phyloP scores from a whole-genome alignment of 1,140 invertebrate genomes.

The Bombus impatiens region DNA sequence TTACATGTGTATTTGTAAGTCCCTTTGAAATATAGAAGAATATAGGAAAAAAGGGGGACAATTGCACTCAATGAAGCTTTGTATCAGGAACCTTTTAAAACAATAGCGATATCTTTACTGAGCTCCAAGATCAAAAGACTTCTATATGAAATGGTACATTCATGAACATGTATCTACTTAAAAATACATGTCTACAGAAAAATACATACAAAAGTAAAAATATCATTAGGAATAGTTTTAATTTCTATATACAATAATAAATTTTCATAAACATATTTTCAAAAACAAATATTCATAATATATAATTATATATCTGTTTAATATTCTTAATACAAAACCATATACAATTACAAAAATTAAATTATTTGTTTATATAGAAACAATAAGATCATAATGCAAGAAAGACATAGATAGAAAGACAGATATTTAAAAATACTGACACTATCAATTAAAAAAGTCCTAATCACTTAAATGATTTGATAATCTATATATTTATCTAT shows the following conservation, averaged over 20 bases:
- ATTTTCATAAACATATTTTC: neutral
- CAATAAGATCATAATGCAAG: neutral
- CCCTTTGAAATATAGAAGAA: neutral
- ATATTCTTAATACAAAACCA: neutral
- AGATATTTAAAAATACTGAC: neutral
- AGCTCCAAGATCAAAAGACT: constrained; percentile 8
- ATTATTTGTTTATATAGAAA: neutral
- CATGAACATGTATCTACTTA: neutral
- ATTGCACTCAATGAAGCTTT: constrained; percentile 31
- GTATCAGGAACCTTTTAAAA: constrained; percentile 15
- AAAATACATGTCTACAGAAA: neutral
- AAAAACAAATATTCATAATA: neutral
- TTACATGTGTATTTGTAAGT: neutral
- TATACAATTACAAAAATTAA: neutral
- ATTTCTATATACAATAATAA: neutral
- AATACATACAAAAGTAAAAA: neutral
- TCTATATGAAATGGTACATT: neutral
- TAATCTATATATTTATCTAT: constrained; percentile 16
- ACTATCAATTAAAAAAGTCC: neutral
- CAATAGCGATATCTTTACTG: constrained; percentile 24
- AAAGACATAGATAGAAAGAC: neutral
- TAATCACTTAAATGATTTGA: neutral
- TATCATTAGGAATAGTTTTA: neutral
- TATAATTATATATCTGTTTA: neutral
- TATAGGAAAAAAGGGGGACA: neutral